Base-by-base conservation (phyloP, 2,113 vertebrate genomes). In the Siniperca chuatsi region DNA sequence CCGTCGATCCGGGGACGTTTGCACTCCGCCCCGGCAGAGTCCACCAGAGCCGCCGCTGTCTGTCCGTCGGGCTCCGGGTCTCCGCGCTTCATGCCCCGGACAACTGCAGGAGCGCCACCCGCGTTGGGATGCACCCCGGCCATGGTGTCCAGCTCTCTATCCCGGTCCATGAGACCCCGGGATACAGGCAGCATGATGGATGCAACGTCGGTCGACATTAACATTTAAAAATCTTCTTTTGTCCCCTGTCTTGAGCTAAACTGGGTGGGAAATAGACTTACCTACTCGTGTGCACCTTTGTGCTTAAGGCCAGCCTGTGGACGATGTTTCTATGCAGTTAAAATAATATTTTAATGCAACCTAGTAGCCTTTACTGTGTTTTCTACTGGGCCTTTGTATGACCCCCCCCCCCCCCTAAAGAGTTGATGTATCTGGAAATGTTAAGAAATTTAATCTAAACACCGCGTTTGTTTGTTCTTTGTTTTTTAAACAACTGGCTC, bases 191-290 rank as follows among this genome's bases (percentile, higher is more conserved):
- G 90, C 96, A 96, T 96, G 84, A 96, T 95, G 83, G 96, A 96
- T 87, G 95, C 95, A 86, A 96, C 95, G 95, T 96, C 95, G 94
- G 95, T 96, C 95, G 96, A 96, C 96, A 96, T 96, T 95, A 96
- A 96, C 96, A 96, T 96, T 93, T 93, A 95, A 90, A 94, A 92
- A 90, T 87, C 70, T 83, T 90, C 66, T 81, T 87, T 75, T 87
- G 75, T 77, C 65, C 48, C 72, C 48, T 44, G 42, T 46, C 18
- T 79, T 54, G 1, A 65, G 75, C 78, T 92, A 71, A 89, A 90
- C 33, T 66, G 64, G 54, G 33, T n/a, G 12, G 42, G 68, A 50
- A 58, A 50, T 6, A 10, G 25, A 57, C 66, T 3, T 40, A 72
- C 57, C 78, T 82, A 25, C 40, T 78, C 68, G 18, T 60, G 61